Evolutionary conservation across 2,888 invertebrate species (phyloP).

Genomic region (Limnephilus lunatus): DNA sequence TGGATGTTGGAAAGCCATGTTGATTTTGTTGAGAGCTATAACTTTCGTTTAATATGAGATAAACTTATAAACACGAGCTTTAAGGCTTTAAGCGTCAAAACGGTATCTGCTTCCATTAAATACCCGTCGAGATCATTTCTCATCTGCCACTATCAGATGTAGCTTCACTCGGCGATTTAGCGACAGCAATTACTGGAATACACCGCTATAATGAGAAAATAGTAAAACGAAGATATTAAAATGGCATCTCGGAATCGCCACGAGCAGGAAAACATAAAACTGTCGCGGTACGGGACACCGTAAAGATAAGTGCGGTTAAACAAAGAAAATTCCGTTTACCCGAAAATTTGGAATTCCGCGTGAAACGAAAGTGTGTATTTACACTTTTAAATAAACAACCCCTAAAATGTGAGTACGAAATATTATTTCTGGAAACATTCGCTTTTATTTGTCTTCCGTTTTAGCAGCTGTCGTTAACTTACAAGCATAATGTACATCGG

Average conservation of each 20-base stretch:
- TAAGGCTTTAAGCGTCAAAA: background rate
- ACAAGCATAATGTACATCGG: background rate
- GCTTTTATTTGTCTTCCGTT: background rate
- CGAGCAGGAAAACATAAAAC: conserved; percentile 33
- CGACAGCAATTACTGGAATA: conserved; percentile 31
- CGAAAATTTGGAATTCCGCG: conserved; percentile 32
- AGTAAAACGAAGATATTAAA: conserved; percentile 37
- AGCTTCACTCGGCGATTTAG: background rate
- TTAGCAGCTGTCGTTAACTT: background rate
- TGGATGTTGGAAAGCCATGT: background rate
- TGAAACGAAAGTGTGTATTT: conserved; percentile 27
- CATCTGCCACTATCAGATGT: conserved; percentile 28
- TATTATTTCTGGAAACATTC: background rate
- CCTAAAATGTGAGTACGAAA: background rate
- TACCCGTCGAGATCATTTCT: conserved; percentile 5
- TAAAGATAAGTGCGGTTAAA: conserved; percentile 33
- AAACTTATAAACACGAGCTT: background rate
- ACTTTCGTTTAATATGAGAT: background rate
- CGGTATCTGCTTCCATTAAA: conserved; percentile 8
- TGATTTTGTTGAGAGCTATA: background rate
- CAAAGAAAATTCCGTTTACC: conserved; percentile 43
- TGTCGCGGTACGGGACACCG: conserved; percentile 19
- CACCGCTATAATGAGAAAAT: conserved; percentile 3
- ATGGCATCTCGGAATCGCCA: conserved; percentile 24
- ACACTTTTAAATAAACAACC: background rate